These are phyloP conservation scores for Metacarcinus magister DNA, from an alignment of 2,888 invertebrate genomes.

Conservation along the genomic window DNA sequence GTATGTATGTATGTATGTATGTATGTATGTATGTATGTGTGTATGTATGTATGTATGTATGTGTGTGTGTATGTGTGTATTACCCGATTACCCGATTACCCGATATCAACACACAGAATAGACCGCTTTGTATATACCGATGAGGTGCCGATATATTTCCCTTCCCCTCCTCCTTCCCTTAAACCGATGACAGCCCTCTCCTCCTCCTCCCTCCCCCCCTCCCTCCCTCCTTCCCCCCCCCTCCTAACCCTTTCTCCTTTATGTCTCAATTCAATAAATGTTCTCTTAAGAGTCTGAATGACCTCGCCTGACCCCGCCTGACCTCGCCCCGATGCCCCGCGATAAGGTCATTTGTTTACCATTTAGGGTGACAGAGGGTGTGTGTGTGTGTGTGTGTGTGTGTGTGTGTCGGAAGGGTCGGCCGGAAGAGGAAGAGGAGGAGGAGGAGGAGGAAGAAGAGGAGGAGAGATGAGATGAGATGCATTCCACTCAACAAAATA, in stretches of 20 bases:
- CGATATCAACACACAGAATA: not conserved
- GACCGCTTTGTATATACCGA: not conserved
- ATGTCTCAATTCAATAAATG: not conserved
- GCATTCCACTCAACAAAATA: not conserved
- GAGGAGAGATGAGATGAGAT: not conserved
- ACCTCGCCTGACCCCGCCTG: not conserved
- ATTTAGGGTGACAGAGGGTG: not conserved
- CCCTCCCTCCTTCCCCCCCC: not conserved
- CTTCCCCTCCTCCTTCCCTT: not conserved
- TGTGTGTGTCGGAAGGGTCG: not conserved
- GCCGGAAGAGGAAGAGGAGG: not conserved
- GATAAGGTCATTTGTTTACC: slow-evolving; percentile 51
- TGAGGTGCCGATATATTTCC: not conserved
- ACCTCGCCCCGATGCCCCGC: not conserved
- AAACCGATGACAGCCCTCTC: not conserved
- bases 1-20: not conserved
- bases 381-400: not conserved
- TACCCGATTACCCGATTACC: no score
- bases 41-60: not conserved
- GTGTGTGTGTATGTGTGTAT: no score
- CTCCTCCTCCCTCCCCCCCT: not conserved
- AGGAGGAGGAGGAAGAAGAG: not conserved
- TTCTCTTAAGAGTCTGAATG: not conserved
- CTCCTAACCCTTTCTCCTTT: not conserved
- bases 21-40: not conserved